Conservation (phyloP, 1,140 invertebrate genomes). For the Lepidurus couesii region DNA sequence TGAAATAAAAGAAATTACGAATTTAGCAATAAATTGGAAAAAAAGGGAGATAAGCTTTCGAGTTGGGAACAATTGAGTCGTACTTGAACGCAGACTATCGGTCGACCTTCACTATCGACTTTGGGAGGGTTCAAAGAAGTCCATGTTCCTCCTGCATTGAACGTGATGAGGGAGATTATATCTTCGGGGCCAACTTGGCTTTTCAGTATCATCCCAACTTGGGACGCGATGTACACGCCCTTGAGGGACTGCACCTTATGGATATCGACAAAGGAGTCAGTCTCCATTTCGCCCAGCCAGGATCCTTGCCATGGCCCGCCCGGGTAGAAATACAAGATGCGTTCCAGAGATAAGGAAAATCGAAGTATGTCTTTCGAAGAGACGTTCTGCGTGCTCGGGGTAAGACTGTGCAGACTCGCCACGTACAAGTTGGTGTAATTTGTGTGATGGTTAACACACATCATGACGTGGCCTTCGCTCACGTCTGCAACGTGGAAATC, state of each 20-base stretch:
- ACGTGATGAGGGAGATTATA: slow-evolving; percentile 74
- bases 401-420: slow-evolving; percentile 32
- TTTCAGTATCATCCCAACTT: slow-evolving; percentile 50
- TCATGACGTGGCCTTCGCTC: slow-evolving; percentile 65
- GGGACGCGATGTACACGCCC: slow-evolving; percentile 84
- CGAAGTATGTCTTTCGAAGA: slow-evolving; percentile 29
- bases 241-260: slow-evolving; percentile 78
- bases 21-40: neutral
- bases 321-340: slow-evolving; percentile 76
- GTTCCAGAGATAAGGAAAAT: slow-evolving; percentile 73
- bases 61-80: slow-evolving; percentile 37
- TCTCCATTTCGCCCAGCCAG: slow-evolving; percentile 68
- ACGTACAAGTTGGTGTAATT: slow-evolving; percentile 68
- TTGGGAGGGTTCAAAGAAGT: slow-evolving; percentile 59
- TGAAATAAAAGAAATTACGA: neutral
- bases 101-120: slow-evolving; percentile 58
- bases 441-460: slow-evolving; percentile 73
- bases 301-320: slow-evolving; percentile 69
- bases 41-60: neutral
- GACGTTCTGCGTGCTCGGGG: slow-evolving; percentile 41
- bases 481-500: slow-evolving; percentile 81
- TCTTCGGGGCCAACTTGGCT: slow-evolving; percentile 62
- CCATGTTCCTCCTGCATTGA: slow-evolving; percentile 81
- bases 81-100: slow-evolving; percentile 55
- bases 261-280: slow-evolving; percentile 79